Conservation (phyloP, 37 sponge, comb jelly and placozoan species). For the Aplysina aerophoba region DNA sequence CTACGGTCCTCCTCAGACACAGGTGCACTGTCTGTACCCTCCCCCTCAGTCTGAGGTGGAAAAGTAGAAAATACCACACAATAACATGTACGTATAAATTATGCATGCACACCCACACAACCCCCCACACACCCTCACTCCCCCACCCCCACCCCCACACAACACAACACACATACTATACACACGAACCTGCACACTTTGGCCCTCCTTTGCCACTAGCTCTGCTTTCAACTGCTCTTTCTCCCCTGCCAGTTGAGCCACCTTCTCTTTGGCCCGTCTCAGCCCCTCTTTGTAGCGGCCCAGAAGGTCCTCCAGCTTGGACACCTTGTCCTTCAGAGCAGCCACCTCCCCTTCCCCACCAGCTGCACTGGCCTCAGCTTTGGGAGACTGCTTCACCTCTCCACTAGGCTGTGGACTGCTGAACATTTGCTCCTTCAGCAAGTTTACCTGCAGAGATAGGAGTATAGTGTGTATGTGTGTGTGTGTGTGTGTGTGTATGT, state of each 20-base stretch:
- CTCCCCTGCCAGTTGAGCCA: slow-evolving; percentile 58
- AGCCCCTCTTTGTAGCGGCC: slow-evolving; percentile 65
- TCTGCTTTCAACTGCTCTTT: slow-evolving; percentile 35
- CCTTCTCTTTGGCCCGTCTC: slow-evolving; percentile 69
- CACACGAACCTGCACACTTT: slow-evolving; percentile 23
- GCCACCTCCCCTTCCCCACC: not conserved
- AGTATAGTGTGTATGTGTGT: not conserved
- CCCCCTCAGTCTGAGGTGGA: slow-evolving; percentile 3
- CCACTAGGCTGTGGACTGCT: not conserved
- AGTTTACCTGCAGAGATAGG: not conserved
- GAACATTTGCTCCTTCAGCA: slow-evolving; percentile 26
- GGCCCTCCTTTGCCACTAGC: not conserved
- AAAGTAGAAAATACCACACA: not conserved
- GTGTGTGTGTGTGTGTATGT: not conserved
- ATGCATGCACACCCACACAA: not conserved
- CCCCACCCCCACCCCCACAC: slow-evolving; percentile 10
- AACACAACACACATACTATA: slow-evolving; percentile 11
- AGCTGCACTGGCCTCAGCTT: not conserved
- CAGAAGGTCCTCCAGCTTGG: slow-evolving; percentile 46
- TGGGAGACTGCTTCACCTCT: not conserved
- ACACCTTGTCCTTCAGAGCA: slow-evolving; percentile 44
- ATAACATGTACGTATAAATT: not conserved
- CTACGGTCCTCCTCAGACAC: not conserved
- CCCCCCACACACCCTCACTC: slow-evolving; percentile 8
- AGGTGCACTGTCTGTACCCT: not conserved